Conservation (phyloP, 2,888 invertebrate species). For the Coecobrya sp. region DNA sequence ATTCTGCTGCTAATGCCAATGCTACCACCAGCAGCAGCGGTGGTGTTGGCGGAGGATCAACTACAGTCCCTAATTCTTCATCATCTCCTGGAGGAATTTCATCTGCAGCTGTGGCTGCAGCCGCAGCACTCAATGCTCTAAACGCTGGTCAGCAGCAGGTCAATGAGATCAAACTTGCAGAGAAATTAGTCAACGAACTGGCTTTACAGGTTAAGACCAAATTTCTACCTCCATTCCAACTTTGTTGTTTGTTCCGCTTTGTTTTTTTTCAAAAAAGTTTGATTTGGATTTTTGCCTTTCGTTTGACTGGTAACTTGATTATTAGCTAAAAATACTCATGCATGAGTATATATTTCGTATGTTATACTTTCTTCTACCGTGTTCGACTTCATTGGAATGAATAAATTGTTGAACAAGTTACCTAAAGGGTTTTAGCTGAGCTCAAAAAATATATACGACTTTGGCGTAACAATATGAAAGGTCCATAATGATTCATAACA, state of each 20-base stretch:
- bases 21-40: constrained; percentile 51
- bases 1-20: constrained; percentile 36
- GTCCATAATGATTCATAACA: background rate
- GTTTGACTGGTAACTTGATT: constrained; percentile 7
- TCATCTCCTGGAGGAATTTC: constrained; percentile 72
- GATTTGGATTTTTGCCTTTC: constrained; percentile 5
- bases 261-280: constrained; percentile 54
- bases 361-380: background rate
- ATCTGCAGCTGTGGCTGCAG: constrained; percentile 79
- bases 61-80: constrained; percentile 58
- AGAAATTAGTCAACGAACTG: constrained; percentile 86
- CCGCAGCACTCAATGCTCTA: constrained; percentile 80
- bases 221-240: constrained; percentile 65
- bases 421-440: background rate
- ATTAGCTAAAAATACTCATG: background rate
- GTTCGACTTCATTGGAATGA: background rate
- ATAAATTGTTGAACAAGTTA: background rate
- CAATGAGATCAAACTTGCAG: constrained; percentile 86
- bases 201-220: constrained; percentile 86
- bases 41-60: constrained; percentile 63
- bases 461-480: background rate
- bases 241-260: constrained; percentile 53
- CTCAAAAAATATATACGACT: background rate
- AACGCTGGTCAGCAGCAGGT: constrained; percentile 84
- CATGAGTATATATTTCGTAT: constrained; percentile 1